Percentiles rank a stretch among this genome's conserved stretches.
Conservation (phyloP, 2,797 vertebrate genomes). For the Galagoides demidoff region DNA sequence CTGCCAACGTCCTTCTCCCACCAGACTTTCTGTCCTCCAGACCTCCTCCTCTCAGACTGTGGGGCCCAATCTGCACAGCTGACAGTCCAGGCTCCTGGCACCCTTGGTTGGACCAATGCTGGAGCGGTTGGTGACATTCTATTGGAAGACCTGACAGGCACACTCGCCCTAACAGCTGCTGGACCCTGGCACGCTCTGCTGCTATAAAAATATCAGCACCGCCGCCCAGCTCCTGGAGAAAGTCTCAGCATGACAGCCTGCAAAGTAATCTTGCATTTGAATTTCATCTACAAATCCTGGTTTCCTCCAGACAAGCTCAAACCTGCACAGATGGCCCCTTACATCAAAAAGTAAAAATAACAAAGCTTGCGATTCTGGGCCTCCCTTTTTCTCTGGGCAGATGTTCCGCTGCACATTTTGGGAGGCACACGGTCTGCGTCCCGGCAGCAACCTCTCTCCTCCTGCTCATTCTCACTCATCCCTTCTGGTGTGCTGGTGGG, state of each 20-base stretch:
- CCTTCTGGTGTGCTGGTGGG: conserved; percentile 24
- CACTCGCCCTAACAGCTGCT: conserved; percentile 2
- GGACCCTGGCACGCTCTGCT: neutral
- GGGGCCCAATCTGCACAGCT: neutral
- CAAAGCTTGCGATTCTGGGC: conserved; percentile 62
- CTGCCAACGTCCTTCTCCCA: neutral
- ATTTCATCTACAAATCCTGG: conserved; percentile 76
- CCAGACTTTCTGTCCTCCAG: neutral
- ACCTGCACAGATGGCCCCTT: conserved; percentile 83
- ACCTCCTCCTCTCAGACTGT: neutral
- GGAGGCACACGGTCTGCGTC: neutral
- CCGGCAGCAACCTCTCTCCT: conserved; percentile 7
- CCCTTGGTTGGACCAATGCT: neutral
- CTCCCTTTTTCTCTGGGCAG: conserved; percentile 71
- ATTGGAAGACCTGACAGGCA: neutral
- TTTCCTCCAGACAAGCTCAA: conserved; percentile 77
- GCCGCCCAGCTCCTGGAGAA: conserved; percentile 74
- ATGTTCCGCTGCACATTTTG: conserved; percentile 50
- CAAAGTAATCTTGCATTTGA: conserved; percentile 79
- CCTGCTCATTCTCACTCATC: neutral
- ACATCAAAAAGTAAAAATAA: conserved; percentile 79
- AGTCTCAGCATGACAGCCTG: conserved; percentile 73
- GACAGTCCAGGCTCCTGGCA: neutral
- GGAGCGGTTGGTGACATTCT: rapidly evolving
- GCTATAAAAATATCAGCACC: conserved; percentile 60